phyloP scores from a whole-genome alignment of 2,797 vertebrate genomes.

The Trematomus bernacchii region DNA sequence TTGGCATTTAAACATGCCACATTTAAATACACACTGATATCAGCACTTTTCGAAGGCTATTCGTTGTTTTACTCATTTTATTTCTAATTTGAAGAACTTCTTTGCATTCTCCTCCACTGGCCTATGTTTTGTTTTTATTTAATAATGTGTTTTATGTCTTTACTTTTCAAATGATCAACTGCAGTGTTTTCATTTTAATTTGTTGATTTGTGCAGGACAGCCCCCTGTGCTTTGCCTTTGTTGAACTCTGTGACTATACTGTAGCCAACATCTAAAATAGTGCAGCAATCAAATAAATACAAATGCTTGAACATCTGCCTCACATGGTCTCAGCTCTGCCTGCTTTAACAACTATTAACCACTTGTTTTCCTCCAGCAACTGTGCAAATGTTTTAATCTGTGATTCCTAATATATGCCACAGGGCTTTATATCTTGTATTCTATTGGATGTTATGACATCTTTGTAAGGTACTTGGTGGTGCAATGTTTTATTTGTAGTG shows the following conservation, averaged over 20 bases:
- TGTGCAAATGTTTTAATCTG: neutral
- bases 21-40: neutral
- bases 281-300: conserved; percentile 49
- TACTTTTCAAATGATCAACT: neutral
- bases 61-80: conserved; percentile 16
- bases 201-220: neutral
- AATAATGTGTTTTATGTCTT: conserved; percentile 19
- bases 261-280: conserved; percentile 9
- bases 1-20: neutral
- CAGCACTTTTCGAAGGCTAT: neutral
- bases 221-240: neutral
- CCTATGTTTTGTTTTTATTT: conserved; percentile 27
- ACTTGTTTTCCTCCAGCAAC: neutral
- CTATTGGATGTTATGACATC: neutral
- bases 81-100: neutral
- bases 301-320: conserved; percentile 10
- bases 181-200: neutral
- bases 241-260: conserved; percentile 1
- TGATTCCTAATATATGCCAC: neutral
- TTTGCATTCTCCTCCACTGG: conserved; percentile 14
- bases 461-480: neutral
- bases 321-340: neutral
- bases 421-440: neutral
- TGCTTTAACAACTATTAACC: neutral
- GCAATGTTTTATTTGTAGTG: too few relatives aligned